Evolutionary conservation across 2,888 invertebrate species (phyloP).

Genomic region (Eupithecia inturbata): DNA sequence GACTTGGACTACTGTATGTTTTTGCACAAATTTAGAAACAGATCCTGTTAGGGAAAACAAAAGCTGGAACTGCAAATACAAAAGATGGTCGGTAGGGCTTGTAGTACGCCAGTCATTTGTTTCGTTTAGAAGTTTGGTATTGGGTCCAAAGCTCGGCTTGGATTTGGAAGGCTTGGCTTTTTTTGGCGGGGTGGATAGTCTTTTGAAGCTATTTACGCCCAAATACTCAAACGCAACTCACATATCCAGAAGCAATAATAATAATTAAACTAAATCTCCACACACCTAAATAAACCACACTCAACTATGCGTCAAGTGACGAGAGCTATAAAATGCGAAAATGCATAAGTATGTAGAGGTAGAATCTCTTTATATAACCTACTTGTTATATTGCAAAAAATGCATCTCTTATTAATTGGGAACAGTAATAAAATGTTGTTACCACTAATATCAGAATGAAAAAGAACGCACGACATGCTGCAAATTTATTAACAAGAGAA

Average conservation of each 20-base stretch:
- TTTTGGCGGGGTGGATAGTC: no score
- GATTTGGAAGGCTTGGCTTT: no score
- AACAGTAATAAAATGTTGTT: neutral
- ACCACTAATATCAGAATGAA: neutral
- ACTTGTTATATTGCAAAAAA: neutral
- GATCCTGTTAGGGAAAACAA: constrained; percentile 4
- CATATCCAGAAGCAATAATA: neutral
- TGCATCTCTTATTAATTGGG: neutral
- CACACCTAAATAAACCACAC: neutral
- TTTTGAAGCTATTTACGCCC: no score
- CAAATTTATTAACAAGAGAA: no score
- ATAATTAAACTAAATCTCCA: neutral
- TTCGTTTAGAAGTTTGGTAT: neutral
- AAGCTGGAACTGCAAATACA: neutral
- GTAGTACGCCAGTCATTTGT: neutral
- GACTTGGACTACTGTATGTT: constrained; percentile 1
- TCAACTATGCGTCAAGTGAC: neutral
- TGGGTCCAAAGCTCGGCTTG: neutral
- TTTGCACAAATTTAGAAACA: constrained; percentile 2
- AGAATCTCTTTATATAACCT: no score
- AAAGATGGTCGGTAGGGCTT: neutral
- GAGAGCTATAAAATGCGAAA: neutral
- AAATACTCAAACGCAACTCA: no score
- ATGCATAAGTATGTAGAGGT: no score
- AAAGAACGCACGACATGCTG: neutral